These are phyloP conservation scores for Beris morrisii DNA, from an alignment of 2,888 invertebrate genomes.

Conservation along the genomic window DNA sequence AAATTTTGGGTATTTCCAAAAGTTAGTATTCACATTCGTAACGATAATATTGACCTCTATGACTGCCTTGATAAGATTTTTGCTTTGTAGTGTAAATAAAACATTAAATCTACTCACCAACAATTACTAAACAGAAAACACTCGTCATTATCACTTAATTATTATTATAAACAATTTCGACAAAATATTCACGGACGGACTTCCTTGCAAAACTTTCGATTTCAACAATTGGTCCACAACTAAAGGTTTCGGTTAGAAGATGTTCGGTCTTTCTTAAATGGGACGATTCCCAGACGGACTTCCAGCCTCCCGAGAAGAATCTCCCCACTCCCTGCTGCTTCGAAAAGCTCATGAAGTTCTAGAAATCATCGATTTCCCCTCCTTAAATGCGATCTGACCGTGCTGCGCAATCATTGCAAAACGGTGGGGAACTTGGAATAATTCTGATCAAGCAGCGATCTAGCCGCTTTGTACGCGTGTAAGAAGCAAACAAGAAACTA, in stretches of 20 bases:
- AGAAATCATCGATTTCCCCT: too few relatives aligned
- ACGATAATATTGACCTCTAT: too few relatives aligned
- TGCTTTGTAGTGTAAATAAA: too few relatives aligned
- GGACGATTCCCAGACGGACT: conserved; percentile 6
- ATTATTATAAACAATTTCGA: neutral
- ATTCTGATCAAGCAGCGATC: too few relatives aligned
- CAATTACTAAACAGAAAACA: neutral
- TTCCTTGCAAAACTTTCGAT: conserved; percentile 15
- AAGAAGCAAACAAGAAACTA: too few relatives aligned
- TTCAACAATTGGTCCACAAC: conserved; percentile 3
- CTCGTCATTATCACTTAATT: conserved; percentile 2
- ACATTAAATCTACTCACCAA: conserved; percentile 20
- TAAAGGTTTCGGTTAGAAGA: neutral
- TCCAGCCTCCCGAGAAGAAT: neutral
- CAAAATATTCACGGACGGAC: neutral
- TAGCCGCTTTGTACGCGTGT: too few relatives aligned
- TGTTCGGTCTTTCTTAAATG: conserved; percentile 6
- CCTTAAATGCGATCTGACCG: too few relatives aligned
- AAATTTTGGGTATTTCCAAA: too few relatives aligned
- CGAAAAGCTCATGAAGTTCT: conserved; percentile 7
- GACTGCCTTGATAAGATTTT: too few relatives aligned
- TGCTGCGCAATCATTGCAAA: too few relatives aligned
- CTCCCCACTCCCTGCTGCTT: neutral
- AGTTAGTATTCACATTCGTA: too few relatives aligned
- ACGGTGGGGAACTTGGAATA: too few relatives aligned